A percentile compares a stretch with the other conserved stretches of the same genome.
Evolutionary conservation across 1,140 invertebrate genomes (phyloP).

Genomic region (Macrocentrus cingulum): DNA sequence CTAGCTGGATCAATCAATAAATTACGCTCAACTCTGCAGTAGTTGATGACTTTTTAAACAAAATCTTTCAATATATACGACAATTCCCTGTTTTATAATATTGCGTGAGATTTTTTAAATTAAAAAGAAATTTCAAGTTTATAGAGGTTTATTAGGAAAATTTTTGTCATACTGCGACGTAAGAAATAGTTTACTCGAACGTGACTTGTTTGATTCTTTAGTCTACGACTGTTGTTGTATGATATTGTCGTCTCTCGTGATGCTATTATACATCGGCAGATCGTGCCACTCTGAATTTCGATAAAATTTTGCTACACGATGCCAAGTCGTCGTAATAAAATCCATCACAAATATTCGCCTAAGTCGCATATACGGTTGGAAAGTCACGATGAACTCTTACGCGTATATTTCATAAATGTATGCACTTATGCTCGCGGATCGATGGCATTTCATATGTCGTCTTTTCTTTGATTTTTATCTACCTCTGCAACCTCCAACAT

Average conservation of each 20-base stretch:
- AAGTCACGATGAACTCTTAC: background rate
- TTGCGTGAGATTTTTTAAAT: too few species aligned
- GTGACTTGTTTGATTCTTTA: background rate
- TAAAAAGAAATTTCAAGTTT: too few species aligned
- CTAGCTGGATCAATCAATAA: too few species aligned
- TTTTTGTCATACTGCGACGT: too few species aligned
- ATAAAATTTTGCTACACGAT: conserved; percentile 1
- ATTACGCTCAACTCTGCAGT: too few species aligned
- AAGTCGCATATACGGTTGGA: background rate
- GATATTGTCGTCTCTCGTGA: background rate
- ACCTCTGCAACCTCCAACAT: too few species aligned
- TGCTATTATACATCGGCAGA: background rate
- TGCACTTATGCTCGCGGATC: background rate
- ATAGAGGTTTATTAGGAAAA: too few species aligned
- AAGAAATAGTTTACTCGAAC: too few species aligned
- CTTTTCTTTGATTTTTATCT: too few species aligned
- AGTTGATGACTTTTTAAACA: too few species aligned
- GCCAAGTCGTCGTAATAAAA: background rate
- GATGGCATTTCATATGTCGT: background rate
- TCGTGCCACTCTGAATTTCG: conserved; percentile 3
- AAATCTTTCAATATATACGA: too few species aligned
- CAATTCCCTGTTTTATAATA: too few species aligned
- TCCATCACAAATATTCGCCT: background rate
- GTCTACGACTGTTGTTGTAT: background rate
- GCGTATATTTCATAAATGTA: background rate